Percentiles rank a stretch among this genome's conserved stretches.
Evolutionary conservation across 2,888 invertebrate genomes (phyloP).

Genomic region (Pammene aurita): DNA sequence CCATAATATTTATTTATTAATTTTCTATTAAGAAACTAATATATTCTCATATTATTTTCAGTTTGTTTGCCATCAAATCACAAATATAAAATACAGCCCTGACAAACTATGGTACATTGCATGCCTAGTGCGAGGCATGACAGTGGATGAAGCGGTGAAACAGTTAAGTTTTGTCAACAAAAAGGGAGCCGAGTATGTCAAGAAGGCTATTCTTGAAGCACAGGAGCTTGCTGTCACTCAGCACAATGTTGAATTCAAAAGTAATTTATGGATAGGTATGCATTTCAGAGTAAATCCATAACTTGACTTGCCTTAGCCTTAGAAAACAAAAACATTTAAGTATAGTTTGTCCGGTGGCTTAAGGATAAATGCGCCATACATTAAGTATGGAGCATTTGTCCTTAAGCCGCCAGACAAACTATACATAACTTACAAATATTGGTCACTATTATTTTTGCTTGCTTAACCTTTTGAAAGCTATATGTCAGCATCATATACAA

Average conservation of each 20-base stretch:
- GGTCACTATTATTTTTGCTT: too few relatives aligned
- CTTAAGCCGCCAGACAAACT: too few relatives aligned
- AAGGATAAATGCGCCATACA: too few relatives aligned
- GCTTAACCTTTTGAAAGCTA: too few relatives aligned
- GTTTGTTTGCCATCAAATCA: constrained; percentile 94
- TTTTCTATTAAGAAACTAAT: too few relatives aligned
- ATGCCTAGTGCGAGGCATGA: constrained; percentile 93
- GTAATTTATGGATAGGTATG: constrained; percentile 97
- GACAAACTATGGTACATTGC: constrained; percentile 98
- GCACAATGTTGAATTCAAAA: constrained; percentile 97
- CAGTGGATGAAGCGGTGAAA: constrained; percentile 96
- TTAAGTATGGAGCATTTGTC: too few relatives aligned
- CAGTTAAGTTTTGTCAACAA: constrained; percentile 92
- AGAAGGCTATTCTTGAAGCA: constrained; percentile 93
- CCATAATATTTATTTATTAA: too few relatives aligned
- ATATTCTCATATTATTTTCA: constrained; percentile 58
- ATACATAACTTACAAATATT: too few relatives aligned
- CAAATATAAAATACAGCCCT: constrained; percentile 94
- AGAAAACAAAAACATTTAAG: too few relatives aligned
- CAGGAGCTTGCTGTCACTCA: constrained; percentile 92
- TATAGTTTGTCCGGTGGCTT: too few relatives aligned
- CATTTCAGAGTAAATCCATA: not conserved
- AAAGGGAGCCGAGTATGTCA: constrained; percentile 89
- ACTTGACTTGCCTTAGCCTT: not conserved
- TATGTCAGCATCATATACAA: too few relatives aligned